phyloP scores from a whole-genome alignment of 2,113 vertebrate species.

The Spermophilus dauricus region DNA sequence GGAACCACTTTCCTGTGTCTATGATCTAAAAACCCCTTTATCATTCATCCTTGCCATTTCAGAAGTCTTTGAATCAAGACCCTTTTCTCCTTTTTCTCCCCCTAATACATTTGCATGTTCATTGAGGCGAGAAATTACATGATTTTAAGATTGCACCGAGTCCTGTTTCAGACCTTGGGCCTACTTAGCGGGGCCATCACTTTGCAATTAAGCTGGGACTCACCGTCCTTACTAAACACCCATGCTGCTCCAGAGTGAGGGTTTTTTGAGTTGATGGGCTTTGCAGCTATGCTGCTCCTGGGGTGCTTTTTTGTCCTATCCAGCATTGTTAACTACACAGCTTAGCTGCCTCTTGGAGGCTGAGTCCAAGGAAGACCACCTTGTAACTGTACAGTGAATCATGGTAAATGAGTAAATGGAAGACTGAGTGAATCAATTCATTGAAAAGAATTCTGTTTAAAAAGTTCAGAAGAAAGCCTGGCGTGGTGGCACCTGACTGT shows the following conservation, averaged over 20 bases:
- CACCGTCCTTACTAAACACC: constrained; percentile 41
- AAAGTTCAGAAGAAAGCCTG: not conserved
- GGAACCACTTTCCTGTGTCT: fast-evolving
- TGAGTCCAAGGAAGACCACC: not conserved
- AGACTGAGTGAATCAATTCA: not conserved
- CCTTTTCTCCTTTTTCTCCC: not conserved
- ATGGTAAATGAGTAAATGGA: not conserved
- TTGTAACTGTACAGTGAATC: not conserved
- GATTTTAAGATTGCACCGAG: constrained; percentile 83
- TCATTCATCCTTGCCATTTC: not conserved
- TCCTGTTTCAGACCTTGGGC: constrained; percentile 68
- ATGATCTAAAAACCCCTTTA: constrained; percentile 56
- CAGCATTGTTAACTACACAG: not conserved
- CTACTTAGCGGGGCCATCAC: constrained; percentile 82
- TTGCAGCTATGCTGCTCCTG: not conserved
- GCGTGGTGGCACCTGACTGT: too few relatives aligned
- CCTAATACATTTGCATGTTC: constrained; percentile 84
- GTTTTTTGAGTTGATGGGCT: not conserved
- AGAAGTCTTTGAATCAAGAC: constrained; percentile 74
- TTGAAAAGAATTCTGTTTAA: not conserved
- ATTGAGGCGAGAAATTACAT: constrained; percentile 89
- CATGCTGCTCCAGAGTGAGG: not conserved
- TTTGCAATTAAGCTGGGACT: constrained; percentile 77
- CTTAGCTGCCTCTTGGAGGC: not conserved
- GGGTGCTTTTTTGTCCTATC: not conserved